Evolutionary conservation across 2,888 invertebrate species (phyloP), one percentile per base, ranked within the genome.

Genomic region (Biston betularia): DNA sequence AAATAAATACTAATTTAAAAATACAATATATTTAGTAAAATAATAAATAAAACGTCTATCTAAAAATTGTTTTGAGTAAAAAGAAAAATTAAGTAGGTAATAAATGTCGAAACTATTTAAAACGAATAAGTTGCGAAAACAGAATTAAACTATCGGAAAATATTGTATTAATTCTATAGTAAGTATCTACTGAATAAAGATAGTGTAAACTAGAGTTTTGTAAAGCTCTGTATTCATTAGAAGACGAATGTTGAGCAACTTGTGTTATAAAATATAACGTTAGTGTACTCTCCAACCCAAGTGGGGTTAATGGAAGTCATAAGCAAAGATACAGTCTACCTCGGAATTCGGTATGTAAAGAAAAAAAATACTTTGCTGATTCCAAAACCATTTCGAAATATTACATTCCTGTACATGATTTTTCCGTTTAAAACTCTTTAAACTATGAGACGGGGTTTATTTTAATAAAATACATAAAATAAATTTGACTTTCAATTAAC

Each of bases 141-240:
- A 38, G 6, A 3, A 53, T 15, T 42, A 42, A 54, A 40, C 1
- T 2, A 8, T 49, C 10, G 33, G 6, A 49, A 12, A 24, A 42
- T 7, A 11, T 24, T 15, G 15, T 53, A 53, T 1, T 10, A 11
- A 40, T 4, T 14, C 15, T 42, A 42, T 6, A 24, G 1, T 61
- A 45, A n/a, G 12, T 5, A 8, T n/a, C 40, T 40, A 49, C 12
- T 46, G 4, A 24, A 44, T 15, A 49, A 50, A 40, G 42, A 35
- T 48, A 12, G 49, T 48, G 48, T 52, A 42, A 54, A 34, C 14
- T 8, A 24, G 1, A 15, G 54, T 54, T 24, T 54, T 54, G 7
- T 42, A 33, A 42, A 54, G 42, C 54, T 14, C 42, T 54, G 54
- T 54, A 42, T 54, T 54, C 42, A 54, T 11, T 40, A 42, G 7